These are phyloP conservation scores for Vespertilio murinus DNA, from an alignment of 2,797 vertebrate species.

Conservation along the genomic window DNA sequence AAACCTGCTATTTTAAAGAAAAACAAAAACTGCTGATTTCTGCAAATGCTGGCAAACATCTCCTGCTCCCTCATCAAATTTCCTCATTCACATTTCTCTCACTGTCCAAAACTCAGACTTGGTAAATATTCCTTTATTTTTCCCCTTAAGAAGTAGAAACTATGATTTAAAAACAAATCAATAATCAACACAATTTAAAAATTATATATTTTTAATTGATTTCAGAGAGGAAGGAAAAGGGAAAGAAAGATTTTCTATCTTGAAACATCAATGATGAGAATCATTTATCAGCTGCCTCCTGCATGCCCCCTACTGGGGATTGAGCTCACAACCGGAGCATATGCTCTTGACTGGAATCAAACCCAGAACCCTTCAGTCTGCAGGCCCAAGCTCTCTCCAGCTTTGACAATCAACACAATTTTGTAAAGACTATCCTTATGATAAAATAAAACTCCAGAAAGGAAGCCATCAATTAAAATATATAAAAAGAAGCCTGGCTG, in stretches of 20 bases:
- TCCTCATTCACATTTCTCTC: background rate
- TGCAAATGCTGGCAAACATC: background rate
- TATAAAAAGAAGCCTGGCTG: background rate
- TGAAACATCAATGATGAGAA: too few species aligned
- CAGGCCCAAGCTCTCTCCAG: too few species aligned
- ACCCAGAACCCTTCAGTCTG: too few species aligned
- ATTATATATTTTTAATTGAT: too few species aligned
- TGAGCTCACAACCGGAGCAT: too few species aligned
- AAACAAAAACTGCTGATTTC: background rate
- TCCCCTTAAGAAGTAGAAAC: background rate
- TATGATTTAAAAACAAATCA: slow-evolving; percentile 3
- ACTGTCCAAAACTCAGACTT: background rate
- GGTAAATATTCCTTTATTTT: slow-evolving; percentile 16
- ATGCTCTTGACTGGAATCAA: too few species aligned
- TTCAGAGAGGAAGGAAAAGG: too few species aligned
- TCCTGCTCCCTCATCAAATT: background rate
- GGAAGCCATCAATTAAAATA: background rate
- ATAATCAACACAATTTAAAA: background rate
- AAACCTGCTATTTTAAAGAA: slow-evolving; percentile 2
- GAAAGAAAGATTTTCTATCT: too few species aligned
- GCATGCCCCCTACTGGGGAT: too few species aligned
- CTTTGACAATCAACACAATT: background rate
- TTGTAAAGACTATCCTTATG: background rate
- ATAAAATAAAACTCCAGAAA: slow-evolving; percentile 35
- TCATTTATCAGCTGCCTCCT: too few species aligned